Conservation (phyloP, 2,797 vertebrate genomes). For the Falco novaeseelandiae region DNA sequence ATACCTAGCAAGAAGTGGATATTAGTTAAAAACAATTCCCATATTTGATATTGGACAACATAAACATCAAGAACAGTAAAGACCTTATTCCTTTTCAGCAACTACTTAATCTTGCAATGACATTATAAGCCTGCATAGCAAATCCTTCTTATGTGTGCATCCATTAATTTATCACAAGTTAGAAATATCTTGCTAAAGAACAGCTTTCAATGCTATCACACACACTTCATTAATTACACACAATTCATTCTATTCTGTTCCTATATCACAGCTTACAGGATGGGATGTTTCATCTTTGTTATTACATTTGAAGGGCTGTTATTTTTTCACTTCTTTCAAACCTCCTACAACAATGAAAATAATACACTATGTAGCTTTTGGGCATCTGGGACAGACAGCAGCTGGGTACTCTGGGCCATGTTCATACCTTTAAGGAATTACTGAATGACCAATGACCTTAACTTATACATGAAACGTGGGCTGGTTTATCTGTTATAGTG, state of each 20-base stretch:
- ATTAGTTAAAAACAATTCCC: not conserved
- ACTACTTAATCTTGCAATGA: not conserved
- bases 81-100: not conserved
- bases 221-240: not conserved
- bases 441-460: not conserved
- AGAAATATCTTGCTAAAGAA: not conserved
- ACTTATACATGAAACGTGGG: not conserved
- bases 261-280: not conserved
- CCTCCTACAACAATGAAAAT: not conserved
- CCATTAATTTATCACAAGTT: not conserved
- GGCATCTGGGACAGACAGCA: not conserved
- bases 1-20: slow-evolving; percentile 80
- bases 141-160: not conserved
- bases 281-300: not conserved
- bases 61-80: not conserved
- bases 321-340: not conserved
- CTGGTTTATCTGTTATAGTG: not conserved
- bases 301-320: not conserved
- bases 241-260: not conserved
- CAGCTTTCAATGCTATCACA: not conserved
- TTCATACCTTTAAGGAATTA: not conserved
- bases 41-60: not conserved
- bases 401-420: not conserved
- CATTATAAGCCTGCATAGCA: not conserved
- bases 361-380: not conserved